phyloP scores from a whole-genome alignment of 92 coral and sea anemone genomes.

The Anthopleura xanthogrammica region DNA sequence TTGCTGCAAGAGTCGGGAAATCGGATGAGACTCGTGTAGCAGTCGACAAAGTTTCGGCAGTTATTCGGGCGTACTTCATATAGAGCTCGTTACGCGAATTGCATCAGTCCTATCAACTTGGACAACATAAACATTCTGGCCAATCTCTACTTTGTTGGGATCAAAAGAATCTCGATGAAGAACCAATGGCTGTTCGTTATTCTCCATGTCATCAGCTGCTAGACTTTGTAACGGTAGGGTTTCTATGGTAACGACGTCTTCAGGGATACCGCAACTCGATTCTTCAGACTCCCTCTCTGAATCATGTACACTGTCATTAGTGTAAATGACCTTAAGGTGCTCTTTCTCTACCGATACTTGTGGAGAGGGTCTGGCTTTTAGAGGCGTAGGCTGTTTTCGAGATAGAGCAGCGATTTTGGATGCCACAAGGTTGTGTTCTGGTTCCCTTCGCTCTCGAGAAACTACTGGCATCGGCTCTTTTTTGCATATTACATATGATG shows the following conservation, averaged over 20 bases:
- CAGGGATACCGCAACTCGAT: conserved; percentile 11
- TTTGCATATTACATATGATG: not conserved
- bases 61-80: not conserved
- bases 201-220: conserved; percentile 36
- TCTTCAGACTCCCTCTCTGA: conserved; percentile 18
- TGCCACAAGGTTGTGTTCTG: conserved; percentile 47
- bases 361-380: conserved; percentile 1
- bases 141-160: conserved; percentile 49
- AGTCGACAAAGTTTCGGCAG: not conserved
- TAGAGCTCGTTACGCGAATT: conserved; percentile 47
- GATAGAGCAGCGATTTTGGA: conserved; percentile 72
- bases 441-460: not conserved
- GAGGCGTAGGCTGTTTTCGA: conserved; percentile 30
- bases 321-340: not conserved
- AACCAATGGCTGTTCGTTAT: conserved; percentile 23
- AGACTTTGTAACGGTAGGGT: conserved; percentile 40
- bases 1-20: too few relatives aligned
- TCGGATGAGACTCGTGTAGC: not conserved
- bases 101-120: conserved; percentile 50
- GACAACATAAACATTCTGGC: conserved; percentile 62
- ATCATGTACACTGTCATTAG: not conserved
- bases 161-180: conserved; percentile 43
- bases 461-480: conserved; percentile 11
- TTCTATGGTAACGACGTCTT: conserved; percentile 40
- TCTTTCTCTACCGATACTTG: not conserved